phyloP scores from a whole-genome alignment of 2,888 invertebrate genomes.

The Apamea monoglypha region DNA sequence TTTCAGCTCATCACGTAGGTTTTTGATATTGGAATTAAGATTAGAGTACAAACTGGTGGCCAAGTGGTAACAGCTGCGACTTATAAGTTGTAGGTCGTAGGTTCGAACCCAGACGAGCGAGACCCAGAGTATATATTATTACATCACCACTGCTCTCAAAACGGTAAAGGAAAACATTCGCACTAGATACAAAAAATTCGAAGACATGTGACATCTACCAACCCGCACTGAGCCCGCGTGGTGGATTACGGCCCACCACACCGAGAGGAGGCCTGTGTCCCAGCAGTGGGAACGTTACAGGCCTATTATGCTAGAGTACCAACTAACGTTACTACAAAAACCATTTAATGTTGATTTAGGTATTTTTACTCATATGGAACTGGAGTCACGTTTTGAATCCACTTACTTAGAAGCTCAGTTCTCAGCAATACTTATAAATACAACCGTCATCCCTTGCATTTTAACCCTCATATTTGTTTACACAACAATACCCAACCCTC shows the following conservation, averaged over 20 bases:
- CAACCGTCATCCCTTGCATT: background rate
- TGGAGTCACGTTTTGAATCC: background rate
- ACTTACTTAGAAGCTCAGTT: background rate
- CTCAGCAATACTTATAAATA: background rate
- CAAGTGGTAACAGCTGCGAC: too few species aligned
- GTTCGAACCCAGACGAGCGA: too few species aligned
- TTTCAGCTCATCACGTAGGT: background rate
- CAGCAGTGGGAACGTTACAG: too few species aligned
- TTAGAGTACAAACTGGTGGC: background rate
- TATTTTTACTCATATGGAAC: background rate
- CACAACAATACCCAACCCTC: slow-evolving; percentile 17
- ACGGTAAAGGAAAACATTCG: too few species aligned
- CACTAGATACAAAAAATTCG: too few species aligned
- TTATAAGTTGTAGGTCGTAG: too few species aligned
- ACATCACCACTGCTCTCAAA: too few species aligned
- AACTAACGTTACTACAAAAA: background rate
- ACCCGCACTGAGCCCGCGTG: too few species aligned
- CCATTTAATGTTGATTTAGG: background rate
- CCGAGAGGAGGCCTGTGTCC: too few species aligned
- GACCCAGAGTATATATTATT: too few species aligned
- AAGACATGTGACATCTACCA: too few species aligned
- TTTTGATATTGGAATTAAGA: background rate
- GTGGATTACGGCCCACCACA: too few species aligned
- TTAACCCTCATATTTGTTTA: slow-evolving; percentile 39
- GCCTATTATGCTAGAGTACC: background rate